Percentiles rank a stretch among this genome's conserved stretches.
phyloP scores from a whole-genome alignment of 1,140 invertebrate genomes.

The Ericerus pela region DNA sequence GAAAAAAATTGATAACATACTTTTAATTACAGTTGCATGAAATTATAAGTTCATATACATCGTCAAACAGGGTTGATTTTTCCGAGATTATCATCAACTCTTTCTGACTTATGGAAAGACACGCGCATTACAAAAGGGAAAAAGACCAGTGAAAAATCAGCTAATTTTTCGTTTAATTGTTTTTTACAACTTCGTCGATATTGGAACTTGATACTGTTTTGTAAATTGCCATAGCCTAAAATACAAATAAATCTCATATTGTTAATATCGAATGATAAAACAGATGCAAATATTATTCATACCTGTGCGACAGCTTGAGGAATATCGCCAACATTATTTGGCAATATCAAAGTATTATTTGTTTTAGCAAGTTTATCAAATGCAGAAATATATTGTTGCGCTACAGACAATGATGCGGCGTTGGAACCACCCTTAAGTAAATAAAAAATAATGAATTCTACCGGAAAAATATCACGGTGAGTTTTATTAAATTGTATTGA shows the following conservation, averaged over 20 bases:
- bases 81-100: too few species aligned
- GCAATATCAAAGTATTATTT: slow-evolving; percentile 88
- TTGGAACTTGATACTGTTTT: too few species aligned
- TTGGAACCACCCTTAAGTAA: slow-evolving; percentile 51
- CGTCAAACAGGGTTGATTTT: too few species aligned
- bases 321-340: slow-evolving; percentile 77
- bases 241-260: background rate
- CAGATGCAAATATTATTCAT: slow-evolving; percentile 17
- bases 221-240: slow-evolving; percentile 19
- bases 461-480: background rate
- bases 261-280: background rate
- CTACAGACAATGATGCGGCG: slow-evolving; percentile 81
- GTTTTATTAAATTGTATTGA: background rate
- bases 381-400: slow-evolving; percentile 87
- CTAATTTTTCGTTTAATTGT: too few species aligned
- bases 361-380: slow-evolving; percentile 85
- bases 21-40: too few species aligned
- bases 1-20: too few species aligned
- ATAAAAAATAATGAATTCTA: background rate
- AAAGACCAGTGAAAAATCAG: too few species aligned
- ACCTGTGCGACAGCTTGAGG: slow-evolving; percentile 71
- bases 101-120: too few species aligned
- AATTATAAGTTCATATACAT: too few species aligned
- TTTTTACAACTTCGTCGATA: too few species aligned
- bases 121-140: too few species aligned